Base-by-base conservation (phyloP, 1,140 invertebrate genomes). In the Heliothis subflexa region DNA sequence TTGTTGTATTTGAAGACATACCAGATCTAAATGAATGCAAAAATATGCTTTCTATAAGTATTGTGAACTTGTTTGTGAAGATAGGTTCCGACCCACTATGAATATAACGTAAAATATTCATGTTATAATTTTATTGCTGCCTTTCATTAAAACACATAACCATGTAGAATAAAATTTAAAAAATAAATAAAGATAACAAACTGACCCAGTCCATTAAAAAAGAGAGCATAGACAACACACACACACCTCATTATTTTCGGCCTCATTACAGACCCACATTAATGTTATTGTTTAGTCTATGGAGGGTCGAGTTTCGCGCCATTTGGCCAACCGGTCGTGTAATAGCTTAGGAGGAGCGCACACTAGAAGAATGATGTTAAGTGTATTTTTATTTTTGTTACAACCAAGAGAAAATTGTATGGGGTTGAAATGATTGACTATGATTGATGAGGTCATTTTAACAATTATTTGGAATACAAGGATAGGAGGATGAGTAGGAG, bases 321-420 rank as follows among this genome's bases (percentile, higher is more conserved):
- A 94, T 94, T 94, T 94, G 92, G 92, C 91, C 91, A 92, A 91
- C 91, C 85, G 88, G 85, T 89, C 92, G 89, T 93, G 90, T 93
- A 91, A 93, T 94, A 92, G 90, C 86, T 73, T 79, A 78, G 79
- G 10, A 66, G 82, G 88, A 47, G 54, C 87, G 83, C 47, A 83
- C 87, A 90, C 55, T 57, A 49, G 18, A 7, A 3, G 12, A n/a
- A 16, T 59, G 14, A 11, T 61, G 18, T 47, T 49, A 21, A 21
- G n/a, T 66, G 40, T 59, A 64, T 72, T 57, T 21, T 79, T 66
- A 14, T 64, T 45, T 64, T 64, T 21, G 18, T 61, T 33, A 14
- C 5, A 11, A 52, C 12, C 2, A 52, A 52, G 50, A 52, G n/a
- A 52, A 14, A 13, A 18, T 59, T 59, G 55, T 16, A 3, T 54